These are phyloP conservation scores for Decapterus maruadsi DNA, from an alignment of 2,797 vertebrate genomes.

Conservation along the genomic window DNA sequence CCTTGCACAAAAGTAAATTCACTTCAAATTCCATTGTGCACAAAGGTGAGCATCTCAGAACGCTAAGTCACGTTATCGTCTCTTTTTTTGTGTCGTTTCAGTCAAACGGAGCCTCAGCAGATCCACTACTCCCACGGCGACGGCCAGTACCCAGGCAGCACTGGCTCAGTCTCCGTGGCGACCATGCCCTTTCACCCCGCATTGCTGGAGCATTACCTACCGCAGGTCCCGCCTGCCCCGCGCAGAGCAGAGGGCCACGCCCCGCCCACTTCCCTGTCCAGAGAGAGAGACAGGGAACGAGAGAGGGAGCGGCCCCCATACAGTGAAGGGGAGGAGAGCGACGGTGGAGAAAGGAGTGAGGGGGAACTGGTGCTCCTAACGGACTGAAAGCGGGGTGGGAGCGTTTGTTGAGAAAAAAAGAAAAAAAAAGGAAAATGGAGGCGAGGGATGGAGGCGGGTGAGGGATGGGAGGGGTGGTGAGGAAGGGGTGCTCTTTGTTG, in stretches of 20 bases:
- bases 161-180: slow-evolving; percentile 80
- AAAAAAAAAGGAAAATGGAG: slow-evolving; percentile 4
- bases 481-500: slow-evolving; percentile 16
- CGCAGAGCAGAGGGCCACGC: slow-evolving; percentile 72
- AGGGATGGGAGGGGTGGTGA: slow-evolving; percentile 14
- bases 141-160: slow-evolving; percentile 71
- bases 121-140: slow-evolving; percentile 82
- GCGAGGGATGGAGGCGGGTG: slow-evolving; percentile 5
- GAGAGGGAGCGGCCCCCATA: slow-evolving; percentile 84
- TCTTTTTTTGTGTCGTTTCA: slow-evolving; percentile 57
- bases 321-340: slow-evolving; percentile 95
- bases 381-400: slow-evolving; percentile 83
- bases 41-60: not conserved
- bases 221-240: slow-evolving; percentile 84
- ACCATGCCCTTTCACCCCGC: slow-evolving; percentile 88
- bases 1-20: not conserved
- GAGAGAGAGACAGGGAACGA: slow-evolving; percentile 71
- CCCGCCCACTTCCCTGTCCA: slow-evolving; percentile 79
- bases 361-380: slow-evolving; percentile 96
- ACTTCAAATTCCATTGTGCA: not conserved
- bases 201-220: slow-evolving; percentile 91
- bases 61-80: not conserved
- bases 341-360: slow-evolving; percentile 92
- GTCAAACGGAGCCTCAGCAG: slow-evolving; percentile 85
- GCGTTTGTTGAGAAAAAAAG: too few relatives aligned